A percentile compares a stretch with the other conserved stretches of the same genome.
Conservation (phyloP, 2,797 vertebrate genomes). For the Xiphorhynchus erythropygius region DNA sequence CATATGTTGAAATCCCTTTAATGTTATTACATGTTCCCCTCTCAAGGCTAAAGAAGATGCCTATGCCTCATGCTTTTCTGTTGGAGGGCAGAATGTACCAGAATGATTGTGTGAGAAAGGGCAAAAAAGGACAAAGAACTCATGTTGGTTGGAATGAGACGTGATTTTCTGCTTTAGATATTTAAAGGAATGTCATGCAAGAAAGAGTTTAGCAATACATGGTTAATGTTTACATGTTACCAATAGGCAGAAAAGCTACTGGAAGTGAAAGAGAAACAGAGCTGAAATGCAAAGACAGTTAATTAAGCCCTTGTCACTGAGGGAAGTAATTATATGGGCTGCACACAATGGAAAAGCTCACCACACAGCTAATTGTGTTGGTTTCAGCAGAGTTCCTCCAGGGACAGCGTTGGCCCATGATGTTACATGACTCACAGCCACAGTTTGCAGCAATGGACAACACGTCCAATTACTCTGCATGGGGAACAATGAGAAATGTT, state of each 20-base stretch:
- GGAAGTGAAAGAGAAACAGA: background rate
- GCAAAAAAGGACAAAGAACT: background rate
- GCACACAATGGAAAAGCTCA: background rate
- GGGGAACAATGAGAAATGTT: background rate
- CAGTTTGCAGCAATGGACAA: background rate
- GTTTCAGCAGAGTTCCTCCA: background rate
- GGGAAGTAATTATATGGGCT: background rate
- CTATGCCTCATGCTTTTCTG: background rate
- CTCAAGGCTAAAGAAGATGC: background rate
- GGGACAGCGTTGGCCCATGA: background rate
- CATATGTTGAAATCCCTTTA: slow-evolving; percentile 23
- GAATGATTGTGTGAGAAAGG: background rate
- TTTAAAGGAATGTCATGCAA: background rate
- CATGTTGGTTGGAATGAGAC: background rate
- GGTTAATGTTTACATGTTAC: background rate
- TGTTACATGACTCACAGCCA: background rate
- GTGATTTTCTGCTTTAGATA: background rate
- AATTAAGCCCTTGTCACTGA: background rate
- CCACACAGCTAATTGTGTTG: background rate
- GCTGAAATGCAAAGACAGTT: background rate
- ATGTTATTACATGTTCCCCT: background rate
- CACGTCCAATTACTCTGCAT: background rate
- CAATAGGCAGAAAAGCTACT: background rate
- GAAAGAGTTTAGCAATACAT: background rate
- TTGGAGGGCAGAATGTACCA: background rate